Percentiles rank a stretch among this genome's conserved stretches.
Evolutionary conservation across 2,888 invertebrate genomes (phyloP).

Genomic region (Bombylius discolor): DNA sequence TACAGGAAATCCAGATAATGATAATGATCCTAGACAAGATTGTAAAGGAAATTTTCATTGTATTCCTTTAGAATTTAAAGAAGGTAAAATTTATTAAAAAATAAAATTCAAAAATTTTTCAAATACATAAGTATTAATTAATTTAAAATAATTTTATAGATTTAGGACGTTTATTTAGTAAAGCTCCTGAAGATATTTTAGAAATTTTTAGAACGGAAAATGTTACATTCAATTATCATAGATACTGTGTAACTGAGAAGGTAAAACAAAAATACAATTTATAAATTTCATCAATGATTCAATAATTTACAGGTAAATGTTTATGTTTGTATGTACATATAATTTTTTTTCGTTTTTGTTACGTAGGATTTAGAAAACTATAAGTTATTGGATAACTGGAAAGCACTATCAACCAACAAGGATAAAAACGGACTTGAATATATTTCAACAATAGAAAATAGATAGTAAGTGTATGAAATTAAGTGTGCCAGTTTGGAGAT

Average conservation of each 20-base stretch:
- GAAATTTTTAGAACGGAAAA: slow-evolving; percentile 42
- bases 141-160: neutral
- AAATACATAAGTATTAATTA: no score
- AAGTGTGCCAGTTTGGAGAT: neutral
- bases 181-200: slow-evolving; percentile 44
- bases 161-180: slow-evolving; percentile 51
- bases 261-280: slow-evolving; percentile 28
- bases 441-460: slow-evolving; percentile 65
- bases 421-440: slow-evolving; percentile 54
- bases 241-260: slow-evolving; percentile 50
- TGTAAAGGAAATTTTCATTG: slow-evolving; percentile 47
- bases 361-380: neutral
- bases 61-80: slow-evolving; percentile 50
- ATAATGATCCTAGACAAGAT: slow-evolving; percentile 43
- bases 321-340: neutral
- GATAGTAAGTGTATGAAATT: slow-evolving; percentile 26
- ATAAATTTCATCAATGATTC: neutral
- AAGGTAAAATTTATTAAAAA: slow-evolving; percentile 37
- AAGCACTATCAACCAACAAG: slow-evolving; percentile 52
- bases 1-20: neutral
- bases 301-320: neutral
- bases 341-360: neutral
- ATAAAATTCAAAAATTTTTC: no score
- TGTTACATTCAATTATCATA: slow-evolving; percentile 64
- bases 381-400: slow-evolving; percentile 43